Percentiles rank a stretch among this genome's conserved stretches.
phyloP scores from a whole-genome alignment of 2,797 vertebrate species.

The Gymnoscopelus braueri region DNA sequence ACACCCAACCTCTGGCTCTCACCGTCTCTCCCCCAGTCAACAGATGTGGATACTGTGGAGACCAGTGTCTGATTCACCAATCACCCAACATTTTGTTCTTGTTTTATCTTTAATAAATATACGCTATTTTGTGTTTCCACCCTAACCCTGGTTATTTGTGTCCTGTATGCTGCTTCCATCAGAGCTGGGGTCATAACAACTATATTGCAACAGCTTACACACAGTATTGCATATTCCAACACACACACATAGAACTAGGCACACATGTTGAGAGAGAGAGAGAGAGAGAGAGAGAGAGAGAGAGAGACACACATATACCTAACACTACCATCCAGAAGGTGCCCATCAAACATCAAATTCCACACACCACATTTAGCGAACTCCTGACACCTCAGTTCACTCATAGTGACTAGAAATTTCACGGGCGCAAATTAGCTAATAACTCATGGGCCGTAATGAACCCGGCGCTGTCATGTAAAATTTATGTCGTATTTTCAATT shows the following conservation, averaged over 20 bases:
- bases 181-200: neutral
- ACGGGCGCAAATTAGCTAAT: constrained; percentile 77
- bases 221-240: neutral
- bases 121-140: too few species aligned
- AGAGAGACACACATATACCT: neutral
- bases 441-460: constrained; percentile 78
- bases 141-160: too few species aligned
- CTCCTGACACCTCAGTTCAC: constrained; percentile 76
- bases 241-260: constrained; percentile 5
- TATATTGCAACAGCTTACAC: neutral
- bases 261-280: too few species aligned
- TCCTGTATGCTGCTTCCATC: too few species aligned
- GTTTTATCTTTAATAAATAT: too few species aligned
- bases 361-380: constrained; percentile 67
- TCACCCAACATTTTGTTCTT: too few species aligned
- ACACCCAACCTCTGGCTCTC: too few species aligned
- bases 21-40: neutral
- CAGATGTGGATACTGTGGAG: too few species aligned
- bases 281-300: too few species aligned
- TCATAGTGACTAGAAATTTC: constrained; percentile 77
- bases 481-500: constrained; percentile 72
- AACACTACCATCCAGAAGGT: constrained; percentile 1
- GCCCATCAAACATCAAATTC: constrained; percentile 34
- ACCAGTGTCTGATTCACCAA: too few species aligned
- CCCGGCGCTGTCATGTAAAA: constrained; percentile 72